Evolutionary conservation across 2,113 vertebrate genomes (phyloP).

Genomic region (Coracopsis vasa): DNA sequence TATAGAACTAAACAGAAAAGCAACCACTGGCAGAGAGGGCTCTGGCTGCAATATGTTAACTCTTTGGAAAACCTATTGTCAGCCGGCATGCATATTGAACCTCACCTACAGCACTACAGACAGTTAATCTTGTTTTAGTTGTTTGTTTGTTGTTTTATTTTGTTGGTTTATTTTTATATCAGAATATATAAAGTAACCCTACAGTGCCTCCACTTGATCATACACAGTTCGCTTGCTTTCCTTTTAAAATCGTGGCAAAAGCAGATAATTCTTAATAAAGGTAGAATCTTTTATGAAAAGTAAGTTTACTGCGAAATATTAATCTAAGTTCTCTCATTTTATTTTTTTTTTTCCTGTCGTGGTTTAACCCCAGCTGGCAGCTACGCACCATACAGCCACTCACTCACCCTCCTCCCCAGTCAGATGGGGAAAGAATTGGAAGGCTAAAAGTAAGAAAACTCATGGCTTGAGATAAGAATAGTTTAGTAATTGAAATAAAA

Average conservation of each 20-base stretch:
- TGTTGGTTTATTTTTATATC: neutral
- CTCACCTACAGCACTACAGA: neutral
- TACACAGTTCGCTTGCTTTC: neutral
- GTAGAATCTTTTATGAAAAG: neutral
- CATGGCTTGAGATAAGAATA: neutral
- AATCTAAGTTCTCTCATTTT: neutral
- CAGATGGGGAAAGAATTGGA: neutral
- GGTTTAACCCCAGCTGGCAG: neutral
- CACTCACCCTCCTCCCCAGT: neutral
- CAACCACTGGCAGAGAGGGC: neutral
- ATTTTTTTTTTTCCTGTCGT: neutral
- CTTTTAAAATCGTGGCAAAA: neutral
- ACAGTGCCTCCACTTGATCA: neutral
- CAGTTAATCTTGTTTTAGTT: neutral
- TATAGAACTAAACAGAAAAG: conserved; percentile 67
- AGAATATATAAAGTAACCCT: neutral
- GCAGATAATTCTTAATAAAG: neutral
- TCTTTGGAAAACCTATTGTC: conserved; percentile 22
- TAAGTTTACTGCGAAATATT: neutral
- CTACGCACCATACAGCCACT: neutral
- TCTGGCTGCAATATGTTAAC: conserved; percentile 44
- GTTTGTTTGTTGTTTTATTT: neutral
- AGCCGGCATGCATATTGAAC: neutral
- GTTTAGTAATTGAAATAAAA: neutral
- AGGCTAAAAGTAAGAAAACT: neutral